phyloP scores from a whole-genome alignment of 2,113 vertebrate species.

The Columba livia region DNA sequence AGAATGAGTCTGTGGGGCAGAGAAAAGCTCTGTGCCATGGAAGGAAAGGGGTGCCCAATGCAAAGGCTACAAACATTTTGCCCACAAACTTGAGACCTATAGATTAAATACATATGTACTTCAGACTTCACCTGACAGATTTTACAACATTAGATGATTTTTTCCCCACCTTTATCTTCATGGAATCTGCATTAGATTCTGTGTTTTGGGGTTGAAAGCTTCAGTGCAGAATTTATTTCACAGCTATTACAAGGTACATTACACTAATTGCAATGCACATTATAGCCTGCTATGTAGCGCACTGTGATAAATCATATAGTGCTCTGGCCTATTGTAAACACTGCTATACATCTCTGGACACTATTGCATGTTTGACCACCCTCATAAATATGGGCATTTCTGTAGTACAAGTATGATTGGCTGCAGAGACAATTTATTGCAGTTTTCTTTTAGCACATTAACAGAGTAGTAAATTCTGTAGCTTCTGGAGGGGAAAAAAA shows the following conservation, averaged over 20 bases:
- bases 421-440: slow-evolving; percentile 25
- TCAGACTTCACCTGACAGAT: neutral
- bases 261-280: slow-evolving; percentile 20
- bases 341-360: slow-evolving; percentile 32
- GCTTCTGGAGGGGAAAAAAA: neutral
- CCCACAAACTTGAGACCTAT: neutral
- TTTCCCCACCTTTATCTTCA: neutral
- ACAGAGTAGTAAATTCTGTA: neutral
- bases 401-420: neutral
- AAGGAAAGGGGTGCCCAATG: neutral
- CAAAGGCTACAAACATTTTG: neutral
- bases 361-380: neutral
- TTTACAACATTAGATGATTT: accelerated
- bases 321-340: neutral
- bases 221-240: slow-evolving; percentile 9
- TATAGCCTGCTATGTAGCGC: neutral
- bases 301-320: neutral
- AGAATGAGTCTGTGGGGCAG: neutral
- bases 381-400: slow-evolving; percentile 14
- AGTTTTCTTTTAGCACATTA: neutral
- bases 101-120: accelerated
- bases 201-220: neutral
- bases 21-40: neutral
- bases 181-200: neutral
- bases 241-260: slow-evolving; percentile 26